phyloP scores from a whole-genome alignment of 2,113 vertebrate genomes.

The Eira barbara region DNA sequence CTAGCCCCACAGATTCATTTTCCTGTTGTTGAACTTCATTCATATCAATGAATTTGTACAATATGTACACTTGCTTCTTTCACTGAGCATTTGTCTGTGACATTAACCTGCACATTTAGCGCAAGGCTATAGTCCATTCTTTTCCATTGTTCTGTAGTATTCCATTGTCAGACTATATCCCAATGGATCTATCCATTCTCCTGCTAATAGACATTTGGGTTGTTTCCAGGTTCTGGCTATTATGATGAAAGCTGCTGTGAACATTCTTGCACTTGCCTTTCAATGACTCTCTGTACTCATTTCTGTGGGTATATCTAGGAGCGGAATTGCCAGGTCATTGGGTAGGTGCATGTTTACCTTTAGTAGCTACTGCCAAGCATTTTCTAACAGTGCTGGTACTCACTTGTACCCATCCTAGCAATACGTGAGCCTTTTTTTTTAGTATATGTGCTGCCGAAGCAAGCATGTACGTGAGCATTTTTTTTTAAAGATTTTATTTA shows the following conservation, averaged over 20 bases:
- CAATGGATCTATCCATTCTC: background rate
- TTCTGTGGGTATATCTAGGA: background rate
- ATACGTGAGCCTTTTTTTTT: no score
- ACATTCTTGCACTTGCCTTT: background rate
- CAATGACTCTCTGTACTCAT: background rate
- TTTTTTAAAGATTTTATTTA: no score
- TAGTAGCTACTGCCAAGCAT: background rate
- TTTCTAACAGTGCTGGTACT: background rate
- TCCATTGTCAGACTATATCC: background rate
- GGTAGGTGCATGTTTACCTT: background rate
- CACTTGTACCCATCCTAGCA: background rate
- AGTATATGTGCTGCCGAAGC: no score
- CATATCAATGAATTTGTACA: background rate
- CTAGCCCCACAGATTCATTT: background rate
- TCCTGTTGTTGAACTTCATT: background rate
- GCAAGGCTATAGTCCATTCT: background rate
- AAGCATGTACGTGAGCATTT: background rate
- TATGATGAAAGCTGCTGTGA: background rate
- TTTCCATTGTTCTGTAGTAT: background rate
- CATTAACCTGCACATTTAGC: background rate
- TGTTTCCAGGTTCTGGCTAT: background rate
- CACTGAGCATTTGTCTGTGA: background rate
- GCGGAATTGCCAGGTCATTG: background rate
- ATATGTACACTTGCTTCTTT: background rate
- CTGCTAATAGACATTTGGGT: background rate